Evolutionary conservation across 2,113 vertebrate species (phyloP).

Genomic region (Prochilodus magdalenae): DNA sequence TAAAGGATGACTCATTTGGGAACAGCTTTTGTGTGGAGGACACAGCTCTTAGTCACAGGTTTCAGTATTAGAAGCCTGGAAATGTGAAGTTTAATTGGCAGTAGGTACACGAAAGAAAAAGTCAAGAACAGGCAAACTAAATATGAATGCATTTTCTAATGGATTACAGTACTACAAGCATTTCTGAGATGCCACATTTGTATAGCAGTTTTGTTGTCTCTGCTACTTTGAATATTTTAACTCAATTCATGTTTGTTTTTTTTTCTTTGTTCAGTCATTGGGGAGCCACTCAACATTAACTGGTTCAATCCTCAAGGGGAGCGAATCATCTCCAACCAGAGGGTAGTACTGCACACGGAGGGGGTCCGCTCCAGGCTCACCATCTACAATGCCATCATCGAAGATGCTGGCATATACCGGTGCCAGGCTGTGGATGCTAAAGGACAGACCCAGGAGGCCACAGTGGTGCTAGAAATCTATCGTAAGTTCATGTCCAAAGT

Average conservation of each 20-base stretch:
- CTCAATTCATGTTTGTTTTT: neutral
- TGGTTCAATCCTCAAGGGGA: slow-evolving; percentile 97
- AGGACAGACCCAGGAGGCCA: slow-evolving; percentile 90
- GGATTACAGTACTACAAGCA: no score
- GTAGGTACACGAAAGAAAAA: no score
- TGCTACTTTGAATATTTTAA: neutral
- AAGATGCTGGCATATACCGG: slow-evolving; percentile 95
- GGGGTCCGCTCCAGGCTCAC: slow-evolving; percentile 86
- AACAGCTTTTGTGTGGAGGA: no score
- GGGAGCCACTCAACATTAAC: slow-evolving; percentile 90
- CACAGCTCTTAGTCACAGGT: no score
- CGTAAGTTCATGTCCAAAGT: slow-evolving; percentile 79
- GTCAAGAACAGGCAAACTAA: no score
- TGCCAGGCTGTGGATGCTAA: slow-evolving; percentile 88
- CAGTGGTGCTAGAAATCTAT: slow-evolving; percentile 95
- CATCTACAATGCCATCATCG: slow-evolving; percentile 93
- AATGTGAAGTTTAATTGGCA: no score
- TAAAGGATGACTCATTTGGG: no score
- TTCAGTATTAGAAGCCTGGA: no score
- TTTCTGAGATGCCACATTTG: no score
- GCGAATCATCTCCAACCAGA: slow-evolving; percentile 84
- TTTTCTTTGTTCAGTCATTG: slow-evolving; percentile 79
- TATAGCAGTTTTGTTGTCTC: no score
- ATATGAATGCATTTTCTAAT: no score
- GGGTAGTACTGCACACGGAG: slow-evolving; percentile 89